Percentiles rank a stretch among this genome's conserved stretches.
These are phyloP conservation scores for Melanotaenia parkinsoni DNA, from an alignment of 2,797 vertebrate species.

Conservation along the genomic window DNA sequence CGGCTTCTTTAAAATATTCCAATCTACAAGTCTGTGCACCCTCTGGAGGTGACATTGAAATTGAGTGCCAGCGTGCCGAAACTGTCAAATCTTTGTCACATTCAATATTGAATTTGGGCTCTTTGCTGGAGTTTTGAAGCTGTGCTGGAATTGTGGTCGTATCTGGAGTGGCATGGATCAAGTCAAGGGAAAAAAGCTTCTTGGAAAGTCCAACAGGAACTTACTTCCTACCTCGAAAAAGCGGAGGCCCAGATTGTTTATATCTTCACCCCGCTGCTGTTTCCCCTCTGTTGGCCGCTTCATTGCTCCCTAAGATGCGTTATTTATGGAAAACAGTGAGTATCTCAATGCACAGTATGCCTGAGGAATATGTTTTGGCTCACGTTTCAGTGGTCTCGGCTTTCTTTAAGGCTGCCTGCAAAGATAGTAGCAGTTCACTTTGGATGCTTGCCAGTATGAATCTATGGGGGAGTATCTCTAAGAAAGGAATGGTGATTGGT, in stretches of 20 bases:
- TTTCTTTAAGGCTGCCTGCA: slow-evolving; percentile 74
- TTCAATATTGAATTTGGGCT: slow-evolving; percentile 55
- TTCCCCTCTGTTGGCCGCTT: slow-evolving; percentile 66
- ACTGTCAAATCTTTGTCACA: slow-evolving; percentile 70
- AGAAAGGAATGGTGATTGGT: slow-evolving; percentile 72
- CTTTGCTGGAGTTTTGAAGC: slow-evolving; percentile 48
- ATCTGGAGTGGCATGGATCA: slow-evolving; percentile 35
- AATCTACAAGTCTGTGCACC: slow-evolving; percentile 59
- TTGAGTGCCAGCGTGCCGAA: slow-evolving; percentile 51
- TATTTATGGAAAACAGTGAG: slow-evolving; percentile 80
- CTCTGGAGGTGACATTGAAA: slow-evolving; percentile 74
- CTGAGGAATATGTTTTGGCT: slow-evolving; percentile 76
- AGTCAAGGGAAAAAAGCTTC: slow-evolving; percentile 43
- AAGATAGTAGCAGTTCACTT: slow-evolving; percentile 74
- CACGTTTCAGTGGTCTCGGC: slow-evolving; percentile 73
- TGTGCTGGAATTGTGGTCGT: slow-evolving; percentile 43
- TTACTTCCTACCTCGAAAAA: slow-evolving; percentile 61
- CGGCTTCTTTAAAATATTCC: slow-evolving; percentile 66
- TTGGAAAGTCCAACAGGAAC: slow-evolving; percentile 53
- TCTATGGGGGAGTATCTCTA: slow-evolving; percentile 72
- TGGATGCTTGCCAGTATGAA: slow-evolving; percentile 74
- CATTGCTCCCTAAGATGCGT: slow-evolving; percentile 74
- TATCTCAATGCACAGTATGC: slow-evolving; percentile 79
- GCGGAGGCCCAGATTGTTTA: slow-evolving; percentile 69
- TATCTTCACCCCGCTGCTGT: slow-evolving; percentile 63